Base-by-base conservation (phyloP, 2,797 vertebrate genomes). In the Hirundo rustica region DNA sequence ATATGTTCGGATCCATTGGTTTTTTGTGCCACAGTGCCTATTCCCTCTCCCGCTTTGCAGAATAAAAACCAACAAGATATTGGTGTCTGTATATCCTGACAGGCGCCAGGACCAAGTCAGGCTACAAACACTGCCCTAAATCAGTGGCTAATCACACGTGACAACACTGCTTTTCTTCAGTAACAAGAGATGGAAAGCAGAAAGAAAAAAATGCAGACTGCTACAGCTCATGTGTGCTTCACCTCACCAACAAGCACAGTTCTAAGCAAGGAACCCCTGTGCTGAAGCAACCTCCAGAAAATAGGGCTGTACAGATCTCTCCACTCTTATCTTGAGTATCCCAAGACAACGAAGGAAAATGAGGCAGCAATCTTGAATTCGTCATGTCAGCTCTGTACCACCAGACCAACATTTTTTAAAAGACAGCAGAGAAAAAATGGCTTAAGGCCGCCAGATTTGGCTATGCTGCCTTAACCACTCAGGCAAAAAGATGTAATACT, bases 1-100 rank as follows among this genome's bases (percentile, higher is more conserved):
- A 51, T 13, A 30, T 48, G 13, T 20, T 51, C n/a, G 11, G 25
- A 10, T 22, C 5, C 5, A 2, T 4, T 8, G 4, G 1, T 13
- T 71, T 75, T 50, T 54, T 45, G 18, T 30, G 19, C 15, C 26
- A 45, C 26, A 86, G 47, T 2, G 67, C 32, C 44, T 84, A 45
- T 18, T 66, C 7, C 10, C 23, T 34, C 34, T 72, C 38, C 26
- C 34, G 34, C 17, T 81, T 53, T 66, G 27, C 38, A 89, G 40
- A 74, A 62, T 8, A 19, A 64, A 85, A 75, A 4, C 12, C 40
- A 78, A 6, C 1, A 3, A 29, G 8, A 27, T 7, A 21, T 0
- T 45, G 29, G 26, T 25, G 11, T 53, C 26, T 3, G 0, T 10
- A 72, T 10, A 81, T 14, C 30, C 45, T 38, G 20, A 42, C 0